Evolutionary conservation across 2,797 vertebrate genomes (phyloP).

Genomic region (Sarcophilus harrisii): DNA sequence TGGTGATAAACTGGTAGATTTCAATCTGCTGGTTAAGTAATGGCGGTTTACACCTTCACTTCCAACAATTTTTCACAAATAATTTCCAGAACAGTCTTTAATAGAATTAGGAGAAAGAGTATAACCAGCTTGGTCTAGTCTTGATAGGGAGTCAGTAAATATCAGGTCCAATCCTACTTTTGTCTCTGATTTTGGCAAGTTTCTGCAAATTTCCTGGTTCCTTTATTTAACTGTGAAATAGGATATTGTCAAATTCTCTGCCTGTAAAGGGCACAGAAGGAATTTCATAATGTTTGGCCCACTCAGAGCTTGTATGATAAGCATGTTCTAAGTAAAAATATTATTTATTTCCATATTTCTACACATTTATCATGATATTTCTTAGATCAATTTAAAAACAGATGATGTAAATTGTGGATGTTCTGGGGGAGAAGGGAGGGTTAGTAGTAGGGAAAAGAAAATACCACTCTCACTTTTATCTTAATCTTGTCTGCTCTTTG

Average conservation of each 20-base stretch:
- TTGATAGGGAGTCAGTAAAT: neutral
- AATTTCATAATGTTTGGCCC: neutral
- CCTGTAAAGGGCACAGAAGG: neutral
- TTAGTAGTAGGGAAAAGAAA: neutral
- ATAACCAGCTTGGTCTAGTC: neutral
- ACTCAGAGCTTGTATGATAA: neutral
- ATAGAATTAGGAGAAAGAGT: neutral
- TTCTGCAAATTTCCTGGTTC: neutral
- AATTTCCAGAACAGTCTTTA: neutral
- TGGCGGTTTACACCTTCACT: neutral
- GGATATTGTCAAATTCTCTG: conserved; percentile 12
- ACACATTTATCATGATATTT: conserved; percentile 10
- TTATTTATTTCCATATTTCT: neutral
- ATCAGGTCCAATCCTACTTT: neutral
- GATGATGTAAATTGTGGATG: neutral
- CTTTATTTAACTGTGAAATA: conserved; percentile 24
- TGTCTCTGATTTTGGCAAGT: neutral
- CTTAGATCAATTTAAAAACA: conserved; percentile 8
- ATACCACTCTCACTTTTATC: neutral
- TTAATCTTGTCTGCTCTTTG: neutral
- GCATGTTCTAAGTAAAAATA: conserved; percentile 1
- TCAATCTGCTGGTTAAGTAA: neutral
- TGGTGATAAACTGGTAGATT: neutral
- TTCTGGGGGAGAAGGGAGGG: too few relatives aligned
- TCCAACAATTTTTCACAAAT: neutral